Percentiles rank a stretch among this genome's conserved stretches.
phyloP scores from a whole-genome alignment of 64 coral and sea anemone genomes.

The Catalaphyllia jardinei region DNA sequence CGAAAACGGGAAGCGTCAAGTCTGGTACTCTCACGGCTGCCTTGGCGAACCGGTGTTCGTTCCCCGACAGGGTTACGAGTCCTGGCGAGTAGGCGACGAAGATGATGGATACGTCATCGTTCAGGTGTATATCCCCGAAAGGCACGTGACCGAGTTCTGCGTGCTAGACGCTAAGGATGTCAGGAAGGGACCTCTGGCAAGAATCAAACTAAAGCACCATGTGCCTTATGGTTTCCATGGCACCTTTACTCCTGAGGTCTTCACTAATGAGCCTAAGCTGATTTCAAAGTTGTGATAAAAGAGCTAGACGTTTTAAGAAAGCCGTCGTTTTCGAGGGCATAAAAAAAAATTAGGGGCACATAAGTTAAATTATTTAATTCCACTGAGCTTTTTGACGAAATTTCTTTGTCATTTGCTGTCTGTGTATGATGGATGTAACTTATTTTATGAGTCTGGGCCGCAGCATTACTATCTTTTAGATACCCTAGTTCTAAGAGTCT shows the following conservation, averaged over 20 bases:
- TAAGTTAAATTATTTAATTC: not conserved
- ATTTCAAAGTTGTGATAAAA: conserved; percentile 44
- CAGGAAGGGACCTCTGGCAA: conserved; percentile 63
- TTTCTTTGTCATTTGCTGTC: not conserved
- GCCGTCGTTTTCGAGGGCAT: not conserved
- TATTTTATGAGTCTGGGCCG: too few species aligned
- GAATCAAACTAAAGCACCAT: conserved; percentile 86
- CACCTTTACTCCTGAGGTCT: conserved; percentile 85
- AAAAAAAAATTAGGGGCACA: not conserved
- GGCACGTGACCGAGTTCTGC: conserved; percentile 85
- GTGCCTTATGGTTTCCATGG: conserved; percentile 92
- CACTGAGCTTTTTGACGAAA: not conserved
- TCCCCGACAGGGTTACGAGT: conserved; percentile 80
- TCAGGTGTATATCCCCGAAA: conserved; percentile 84
- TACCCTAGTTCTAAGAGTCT: too few species aligned
- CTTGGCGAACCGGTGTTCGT: conserved; percentile 91
- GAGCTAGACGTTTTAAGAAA: not conserved
- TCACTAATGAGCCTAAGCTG: conserved; percentile 22
- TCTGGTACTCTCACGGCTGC: conserved; percentile 87
- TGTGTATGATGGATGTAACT: too few species aligned
- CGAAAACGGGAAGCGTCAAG: conserved; percentile 34
- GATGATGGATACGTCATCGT: conserved; percentile 94
- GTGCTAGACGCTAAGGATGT: conserved; percentile 86
- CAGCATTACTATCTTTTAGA: too few species aligned
- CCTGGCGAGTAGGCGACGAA: conserved; percentile 72